Base-by-base conservation (phyloP, 92 coral and sea anemone species). In the Montipora capitata region DNA sequence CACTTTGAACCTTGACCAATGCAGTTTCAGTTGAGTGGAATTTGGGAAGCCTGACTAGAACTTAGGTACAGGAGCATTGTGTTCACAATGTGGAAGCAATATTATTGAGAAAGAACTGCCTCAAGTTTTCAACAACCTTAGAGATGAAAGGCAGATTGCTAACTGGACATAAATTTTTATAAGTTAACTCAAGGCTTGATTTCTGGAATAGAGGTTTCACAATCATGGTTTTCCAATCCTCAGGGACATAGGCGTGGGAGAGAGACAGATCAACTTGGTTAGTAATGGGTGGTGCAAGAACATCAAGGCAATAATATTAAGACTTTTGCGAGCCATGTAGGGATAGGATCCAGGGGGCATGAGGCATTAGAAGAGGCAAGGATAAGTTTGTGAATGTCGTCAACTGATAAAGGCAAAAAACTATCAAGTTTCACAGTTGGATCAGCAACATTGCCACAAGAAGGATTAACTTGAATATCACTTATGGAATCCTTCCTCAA, bases 401-500 rank as follows among this genome's bases (percentile, higher is more conserved):
- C 74, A 39, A 69, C 49, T 40, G 74, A 69, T 69, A 69, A 69
- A 39, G 51, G 74, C 74, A 49, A 39, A 69, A 69, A 69, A 40
- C 74, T 69, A 44, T 39, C 48, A 38, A 45, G 51, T 45, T 45
- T 45, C 51, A 45, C 51, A 7, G 51, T 45, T 40, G 76, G 78
- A 73, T 17, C 69, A 17, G 88, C 58, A 18, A 45, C 38, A 77
- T 56, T 45, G 15, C 15, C 57, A 58, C 68, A 57, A 56, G 84
- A 89, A 45, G 84, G 84, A 61, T 74, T 61, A 13, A 82, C 84
- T 35, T 58, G n/a, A 57, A 63, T 74, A 40, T 70, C 66, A 59
- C 57, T 44, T 49, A 89, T 89, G 65, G 78, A 86, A 15, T 89
- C 84, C 63, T 90, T 6, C 80, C 87, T 6, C 90, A 49, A 0